Base-by-base conservation (phyloP, 2,113 vertebrate species). In the Oncorhynchus kisutch region DNA sequence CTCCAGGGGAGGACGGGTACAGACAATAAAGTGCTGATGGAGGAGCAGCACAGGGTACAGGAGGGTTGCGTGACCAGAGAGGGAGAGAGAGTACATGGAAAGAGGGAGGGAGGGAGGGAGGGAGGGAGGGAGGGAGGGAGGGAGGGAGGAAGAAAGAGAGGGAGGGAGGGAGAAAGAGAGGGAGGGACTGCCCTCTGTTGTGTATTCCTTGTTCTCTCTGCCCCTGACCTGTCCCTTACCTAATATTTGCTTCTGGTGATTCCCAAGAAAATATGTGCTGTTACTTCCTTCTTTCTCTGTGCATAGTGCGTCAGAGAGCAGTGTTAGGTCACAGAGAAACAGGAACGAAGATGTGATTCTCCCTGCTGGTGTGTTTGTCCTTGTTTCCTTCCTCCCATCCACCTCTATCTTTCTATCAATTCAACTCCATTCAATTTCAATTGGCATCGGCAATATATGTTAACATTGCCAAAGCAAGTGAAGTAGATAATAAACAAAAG, bases 371-470 rank as follows among this genome's bases (percentile, higher is more conserved):
- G 60, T 64, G 60, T 25, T 31, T 31, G 31, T 34, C 18, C 3
- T 20, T 62, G 60, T 62, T 64, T 64, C 60, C 60, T 64, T 49
- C 60, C 64, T 31, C 64, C 64, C 59, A 59, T n/a, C 68, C 59
- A 9, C 59, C 39, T 6, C 5, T 62, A 3, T 4, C 20, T 49
- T n/a, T 16, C 18, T 24, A 45, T 45, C 22, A 6, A 6, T 34
- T 34, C 31, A 34, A 34, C 31, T 34, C 31, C 5, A 31, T 31
- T 31, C 5, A 31, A 31, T 5, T 31, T 31, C 31, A 31, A 31
- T 34, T 34, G 31, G 5, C 31, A 34, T 34, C 5, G 31, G 31
- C 6, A 34, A 34, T 4, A 34, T 7, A 34, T 34, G 31, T 34
- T 34, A 34, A 34, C 31, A 7, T 34, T 34, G 31, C 5, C 5